Conservation (phyloP, 2,113 vertebrate genomes). For the Sardina pilchardus region DNA sequence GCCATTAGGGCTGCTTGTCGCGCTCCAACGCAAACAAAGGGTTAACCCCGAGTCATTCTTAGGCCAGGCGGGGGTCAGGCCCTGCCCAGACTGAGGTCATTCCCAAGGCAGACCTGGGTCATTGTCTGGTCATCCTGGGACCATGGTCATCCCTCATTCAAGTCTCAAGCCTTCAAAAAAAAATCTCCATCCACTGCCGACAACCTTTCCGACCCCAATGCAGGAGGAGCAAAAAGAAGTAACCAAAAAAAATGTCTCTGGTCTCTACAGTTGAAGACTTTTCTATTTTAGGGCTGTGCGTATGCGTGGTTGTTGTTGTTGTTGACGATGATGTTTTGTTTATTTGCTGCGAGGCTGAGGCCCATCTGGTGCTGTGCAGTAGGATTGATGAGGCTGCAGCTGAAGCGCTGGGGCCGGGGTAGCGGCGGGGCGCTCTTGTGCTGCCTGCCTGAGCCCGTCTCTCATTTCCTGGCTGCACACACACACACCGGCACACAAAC, state of each 20-base stretch:
- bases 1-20: neutral
- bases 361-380: neutral
- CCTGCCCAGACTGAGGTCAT: constrained; percentile 8
- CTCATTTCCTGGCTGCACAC: neutral
- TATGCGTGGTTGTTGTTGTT: neutral
- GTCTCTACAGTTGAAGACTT: neutral
- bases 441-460: neutral
- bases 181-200: neutral
- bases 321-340: neutral
- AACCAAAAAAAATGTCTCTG: neutral
- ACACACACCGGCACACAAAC: neutral
- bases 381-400: neutral
- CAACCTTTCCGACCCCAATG: neutral
- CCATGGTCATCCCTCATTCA: neutral
- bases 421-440: neutral
- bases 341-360: neutral
- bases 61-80: neutral
- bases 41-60: neutral
- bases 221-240: neutral
- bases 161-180: neutral
- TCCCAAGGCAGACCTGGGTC: constrained; percentile 9
- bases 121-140: constrained; percentile 13
- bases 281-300: neutral
- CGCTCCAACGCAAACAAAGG: constrained; percentile 14
- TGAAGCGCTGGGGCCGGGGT: neutral